Conservation (phyloP, 2,888 invertebrate species). For the Andrena trimmerana region DNA sequence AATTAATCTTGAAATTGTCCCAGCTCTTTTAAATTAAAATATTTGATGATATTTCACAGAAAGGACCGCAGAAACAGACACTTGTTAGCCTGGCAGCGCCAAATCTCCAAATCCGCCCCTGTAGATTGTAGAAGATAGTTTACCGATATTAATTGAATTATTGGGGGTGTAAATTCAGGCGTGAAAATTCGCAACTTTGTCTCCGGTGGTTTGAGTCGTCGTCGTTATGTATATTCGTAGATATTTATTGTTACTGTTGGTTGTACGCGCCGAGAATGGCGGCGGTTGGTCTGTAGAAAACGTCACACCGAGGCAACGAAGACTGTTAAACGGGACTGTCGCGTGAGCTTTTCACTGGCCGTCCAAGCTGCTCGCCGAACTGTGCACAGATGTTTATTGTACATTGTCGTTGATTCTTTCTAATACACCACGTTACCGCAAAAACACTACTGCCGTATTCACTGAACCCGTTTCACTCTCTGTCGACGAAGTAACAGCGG, state of each 20-base stretch:
- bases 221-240: background rate
- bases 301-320: constrained; percentile 80
- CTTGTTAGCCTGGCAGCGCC: no score
- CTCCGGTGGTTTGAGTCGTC: constrained; percentile 30
- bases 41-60: no score
- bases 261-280: constrained; percentile 14
- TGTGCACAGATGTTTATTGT: constrained; percentile 67
- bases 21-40: no score
- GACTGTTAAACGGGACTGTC: constrained; percentile 54
- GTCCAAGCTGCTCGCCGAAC: constrained; percentile 47
- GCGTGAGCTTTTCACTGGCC: constrained; percentile 54
- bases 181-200: constrained; percentile 42
- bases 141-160: no score
- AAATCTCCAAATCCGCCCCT: no score
- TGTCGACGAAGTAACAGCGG: constrained; percentile 59
- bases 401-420: constrained; percentile 67
- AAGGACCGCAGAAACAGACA: no score
- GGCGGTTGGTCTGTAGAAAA: constrained; percentile 13
- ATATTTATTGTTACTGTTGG: constrained; percentile 36
- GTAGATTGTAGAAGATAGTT: no score
- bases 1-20: no score
- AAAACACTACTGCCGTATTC: constrained; percentile 81
- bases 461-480: constrained; percentile 78
- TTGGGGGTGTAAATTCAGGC: no score
- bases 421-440: constrained; percentile 80